Evolutionary conservation across 2,888 invertebrate species (phyloP), one percentile per base, ranked within the genome.

Genomic region (Odontothrips loti): DNA sequence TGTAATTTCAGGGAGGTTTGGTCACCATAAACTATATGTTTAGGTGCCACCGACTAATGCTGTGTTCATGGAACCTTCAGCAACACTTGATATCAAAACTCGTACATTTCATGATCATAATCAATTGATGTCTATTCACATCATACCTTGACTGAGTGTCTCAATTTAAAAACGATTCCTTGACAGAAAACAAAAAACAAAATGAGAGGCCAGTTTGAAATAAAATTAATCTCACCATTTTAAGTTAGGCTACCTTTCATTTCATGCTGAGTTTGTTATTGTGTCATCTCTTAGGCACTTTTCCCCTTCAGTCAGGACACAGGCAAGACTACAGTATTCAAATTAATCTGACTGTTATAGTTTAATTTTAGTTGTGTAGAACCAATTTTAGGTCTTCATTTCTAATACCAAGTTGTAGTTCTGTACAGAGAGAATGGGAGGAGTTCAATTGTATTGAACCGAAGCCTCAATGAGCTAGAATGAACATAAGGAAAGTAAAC

Each of bases 51-150:
- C 10, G 23, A 75, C 23, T 27, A 75, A 75, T 75, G 68, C 68
- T 75, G 68, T 17, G 58, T 58, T 58, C 58, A 15, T 58, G 17
- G 12, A 75, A 75, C 12, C 27, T 75, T 27, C 68, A 12, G 68
- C 27, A 27, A 75, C 68, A 75, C 68, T 75, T 75, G 68, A 27
- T 27, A 27, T 75, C 68, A 75, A 75, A 27, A 75, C 27, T 23
- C 27, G 68, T 23, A 23, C 68, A 58, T 58, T 68, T 23, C 23
- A 68, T 68, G 11, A 11, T 11, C 11, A 68, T 23, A 51, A 51
- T 51, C 51, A 51, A 51, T 17, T 12, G 51, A 51, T 51, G 51
- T 51, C 15, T 17, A 51, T 51, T 51, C 51, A 51, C 12, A 17
- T 51, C 51, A 51, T 20, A 51, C 51, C 15, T 8, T 43, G 6